phyloP scores from a whole-genome alignment of 2,113 vertebrate species.

The Silurus glanis region DNA sequence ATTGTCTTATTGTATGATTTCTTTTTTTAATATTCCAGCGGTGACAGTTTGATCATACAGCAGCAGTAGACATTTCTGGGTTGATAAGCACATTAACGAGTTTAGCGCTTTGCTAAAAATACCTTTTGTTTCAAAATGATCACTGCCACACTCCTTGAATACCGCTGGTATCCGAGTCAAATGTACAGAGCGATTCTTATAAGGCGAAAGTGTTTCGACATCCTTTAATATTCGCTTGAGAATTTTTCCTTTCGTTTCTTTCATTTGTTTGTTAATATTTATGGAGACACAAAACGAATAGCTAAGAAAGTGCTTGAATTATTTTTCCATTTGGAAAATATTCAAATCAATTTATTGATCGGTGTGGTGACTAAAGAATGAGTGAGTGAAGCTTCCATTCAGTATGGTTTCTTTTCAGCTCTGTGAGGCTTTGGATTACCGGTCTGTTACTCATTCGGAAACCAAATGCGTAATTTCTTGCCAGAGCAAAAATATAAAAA shows the following conservation, averaged over 20 bases:
- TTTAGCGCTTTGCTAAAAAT: not conserved
- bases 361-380: not conserved
- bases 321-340: not conserved
- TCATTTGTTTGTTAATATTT: not conserved
- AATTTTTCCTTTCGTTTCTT: not conserved
- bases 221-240: not conserved
- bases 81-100: slow-evolving; percentile 47
- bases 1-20: slow-evolving; percentile 59
- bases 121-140: slow-evolving; percentile 14
- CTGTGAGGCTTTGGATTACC: slow-evolving; percentile 1
- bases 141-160: slow-evolving; percentile 24
- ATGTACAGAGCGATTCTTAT: not conserved
- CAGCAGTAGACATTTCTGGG: slow-evolving; percentile 35
- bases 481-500: not conserved
- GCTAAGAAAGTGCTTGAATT: not conserved
- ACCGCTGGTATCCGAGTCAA: slow-evolving; percentile 7
- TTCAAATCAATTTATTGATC: not conserved
- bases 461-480: not conserved
- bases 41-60: slow-evolving; percentile 46
- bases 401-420: slow-evolving; percentile 16
- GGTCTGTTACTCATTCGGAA: not conserved
- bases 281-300: not conserved
- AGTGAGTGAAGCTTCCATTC: not conserved
- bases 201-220: not conserved
- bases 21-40: slow-evolving; percentile 44